These are phyloP conservation scores for Lethenteron reissneri DNA, from an alignment of 2,113 vertebrate genomes.

Conservation along the genomic window DNA sequence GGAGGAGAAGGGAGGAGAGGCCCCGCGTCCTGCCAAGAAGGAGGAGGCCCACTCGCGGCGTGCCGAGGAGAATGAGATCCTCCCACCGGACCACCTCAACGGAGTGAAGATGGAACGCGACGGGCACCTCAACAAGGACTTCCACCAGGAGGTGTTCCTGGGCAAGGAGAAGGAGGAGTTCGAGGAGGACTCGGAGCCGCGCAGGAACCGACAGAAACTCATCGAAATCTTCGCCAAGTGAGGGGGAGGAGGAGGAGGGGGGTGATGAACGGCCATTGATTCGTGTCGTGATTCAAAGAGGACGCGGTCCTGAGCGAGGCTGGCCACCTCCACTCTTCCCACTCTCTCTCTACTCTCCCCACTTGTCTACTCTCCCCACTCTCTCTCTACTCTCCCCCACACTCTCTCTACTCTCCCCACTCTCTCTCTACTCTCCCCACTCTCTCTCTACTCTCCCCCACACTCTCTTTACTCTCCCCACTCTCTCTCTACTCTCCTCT, in stretches of 20 bases:
- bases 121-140: background rate
- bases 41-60: background rate
- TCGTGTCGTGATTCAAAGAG: no score
- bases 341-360: no score
- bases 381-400: no score
- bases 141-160: constrained; percentile 3
- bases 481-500: no score
- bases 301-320: no score
- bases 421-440: no score
- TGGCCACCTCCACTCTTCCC: no score
- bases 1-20: background rate
- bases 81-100: constrained; percentile 1
- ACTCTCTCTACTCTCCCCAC: no score
- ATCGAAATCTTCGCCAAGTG: constrained; percentile 3
- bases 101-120: background rate
- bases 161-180: constrained; percentile 4
- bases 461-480: no score
- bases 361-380: no score
- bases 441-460: no score
- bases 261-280: background rate
- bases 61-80: background rate
- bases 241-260: background rate
- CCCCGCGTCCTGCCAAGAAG: background rate
- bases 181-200: constrained; percentile 5
- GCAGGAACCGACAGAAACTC: constrained; percentile 1